Evolutionary conservation across 2,113 vertebrate genomes (phyloP).

Genomic region (Dipodomys merriami): DNA sequence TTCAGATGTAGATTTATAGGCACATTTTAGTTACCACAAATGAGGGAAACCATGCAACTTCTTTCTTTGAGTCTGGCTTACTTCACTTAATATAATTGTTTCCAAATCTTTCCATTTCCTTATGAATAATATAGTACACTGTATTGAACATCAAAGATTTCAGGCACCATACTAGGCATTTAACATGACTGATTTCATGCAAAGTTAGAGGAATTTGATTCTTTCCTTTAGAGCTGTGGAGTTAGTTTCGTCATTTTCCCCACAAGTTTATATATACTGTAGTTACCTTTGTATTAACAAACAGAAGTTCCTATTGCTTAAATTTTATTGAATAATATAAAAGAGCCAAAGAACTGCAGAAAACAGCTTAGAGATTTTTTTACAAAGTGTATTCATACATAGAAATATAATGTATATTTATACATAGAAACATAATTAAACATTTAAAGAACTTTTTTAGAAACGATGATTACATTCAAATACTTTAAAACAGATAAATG

Average conservation of each 20-base stretch:
- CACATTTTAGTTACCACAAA: no score
- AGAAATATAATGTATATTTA: neutral
- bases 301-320: neutral
- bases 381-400: neutral
- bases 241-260: neutral
- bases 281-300: neutral
- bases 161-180: neutral
- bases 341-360: neutral
- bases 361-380: neutral
- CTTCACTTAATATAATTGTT: no score
- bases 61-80: no score
- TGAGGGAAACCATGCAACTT: no score
- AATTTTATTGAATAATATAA: neutral
- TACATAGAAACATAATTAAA: neutral
- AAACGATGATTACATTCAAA: no score
- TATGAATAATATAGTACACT: neutral
- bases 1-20: no score
- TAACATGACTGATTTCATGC: neutral
- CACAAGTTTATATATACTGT: neutral
- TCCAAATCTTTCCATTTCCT: no score
- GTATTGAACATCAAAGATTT: neutral
- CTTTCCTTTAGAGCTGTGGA: neutral
- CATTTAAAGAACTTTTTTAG: no score
- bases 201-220: neutral
- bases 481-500: no score